Conservation (phyloP, 2,888 invertebrate genomes). For the Himalopsyche anomala region DNA sequence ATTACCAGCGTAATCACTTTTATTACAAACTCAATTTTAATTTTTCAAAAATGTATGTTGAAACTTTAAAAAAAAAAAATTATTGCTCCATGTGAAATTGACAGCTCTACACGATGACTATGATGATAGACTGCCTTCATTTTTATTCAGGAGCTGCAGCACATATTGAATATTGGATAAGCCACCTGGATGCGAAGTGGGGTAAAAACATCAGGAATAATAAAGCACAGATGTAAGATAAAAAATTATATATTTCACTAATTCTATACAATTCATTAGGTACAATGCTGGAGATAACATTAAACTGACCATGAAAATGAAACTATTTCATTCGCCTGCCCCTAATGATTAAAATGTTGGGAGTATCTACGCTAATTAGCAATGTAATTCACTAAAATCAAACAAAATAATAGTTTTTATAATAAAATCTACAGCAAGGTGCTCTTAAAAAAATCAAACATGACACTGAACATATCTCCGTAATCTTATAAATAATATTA, state of each 20-base stretch:
- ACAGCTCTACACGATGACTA: too few species aligned
- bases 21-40: too few species aligned
- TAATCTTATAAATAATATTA: constrained; percentile 44
- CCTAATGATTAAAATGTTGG: constrained; percentile 59
- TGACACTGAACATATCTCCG: constrained; percentile 53
- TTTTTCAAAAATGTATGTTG: too few species aligned
- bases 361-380: constrained; percentile 60
- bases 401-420: constrained; percentile 29
- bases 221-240: constrained; percentile 55
- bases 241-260: constrained; percentile 66
- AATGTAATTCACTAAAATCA: constrained; percentile 41
- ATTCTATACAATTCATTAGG: constrained; percentile 65
- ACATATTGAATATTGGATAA: too few species aligned
- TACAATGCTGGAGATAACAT: constrained; percentile 64
- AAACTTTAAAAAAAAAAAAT: too few species aligned
- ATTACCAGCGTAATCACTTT: too few species aligned
- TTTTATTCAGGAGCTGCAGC: too few species aligned
- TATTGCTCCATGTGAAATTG: too few species aligned
- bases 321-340: constrained; percentile 60
- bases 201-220: too few species aligned
- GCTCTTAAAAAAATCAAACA: constrained; percentile 55
- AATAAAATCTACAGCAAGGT: constrained; percentile 50
- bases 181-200: too few species aligned
- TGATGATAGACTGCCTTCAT: too few species aligned
- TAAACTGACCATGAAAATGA: constrained; percentile 64